Evolutionary conservation across 2,113 vertebrate species (phyloP).

Genomic region (Drymodes brunneopygia): DNA sequence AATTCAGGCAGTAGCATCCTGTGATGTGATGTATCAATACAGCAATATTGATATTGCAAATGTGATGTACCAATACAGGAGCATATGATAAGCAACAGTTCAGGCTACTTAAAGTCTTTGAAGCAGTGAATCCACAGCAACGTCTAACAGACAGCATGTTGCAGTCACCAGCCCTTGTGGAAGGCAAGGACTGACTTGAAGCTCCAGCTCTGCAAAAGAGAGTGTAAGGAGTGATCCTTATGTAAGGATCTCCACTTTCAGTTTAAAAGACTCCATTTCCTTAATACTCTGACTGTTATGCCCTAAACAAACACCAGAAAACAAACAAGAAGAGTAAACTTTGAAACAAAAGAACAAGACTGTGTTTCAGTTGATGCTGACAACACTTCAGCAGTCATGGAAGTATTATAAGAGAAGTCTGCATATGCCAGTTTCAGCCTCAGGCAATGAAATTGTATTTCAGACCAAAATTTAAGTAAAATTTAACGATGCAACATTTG

Average conservation of each 20-base stretch:
- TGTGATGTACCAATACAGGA: background rate
- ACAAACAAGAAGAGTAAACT: background rate
- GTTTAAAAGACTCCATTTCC: background rate
- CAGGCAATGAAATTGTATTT: background rate
- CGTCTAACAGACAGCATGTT: background rate
- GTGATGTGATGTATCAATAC: background rate
- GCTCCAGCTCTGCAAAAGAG: background rate
- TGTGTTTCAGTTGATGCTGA: background rate
- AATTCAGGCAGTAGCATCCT: background rate
- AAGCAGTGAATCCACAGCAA: background rate
- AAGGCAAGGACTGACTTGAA: background rate
- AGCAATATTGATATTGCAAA: too few relatives aligned
- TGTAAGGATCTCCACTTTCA: background rate
- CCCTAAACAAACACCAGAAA: background rate
- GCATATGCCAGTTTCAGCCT: background rate
- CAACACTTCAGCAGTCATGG: background rate
- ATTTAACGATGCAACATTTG: background rate
- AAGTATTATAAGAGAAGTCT: background rate
- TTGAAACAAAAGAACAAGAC: background rate
- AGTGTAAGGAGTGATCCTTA: background rate
- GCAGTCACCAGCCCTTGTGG: background rate
- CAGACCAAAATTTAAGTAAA: background rate
- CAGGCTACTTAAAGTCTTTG: rapidly evolving
- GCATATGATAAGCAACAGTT: background rate
- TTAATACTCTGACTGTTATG: background rate